Base-by-base conservation (phyloP, 2,888 invertebrate species). In the Sialis lutaria region DNA sequence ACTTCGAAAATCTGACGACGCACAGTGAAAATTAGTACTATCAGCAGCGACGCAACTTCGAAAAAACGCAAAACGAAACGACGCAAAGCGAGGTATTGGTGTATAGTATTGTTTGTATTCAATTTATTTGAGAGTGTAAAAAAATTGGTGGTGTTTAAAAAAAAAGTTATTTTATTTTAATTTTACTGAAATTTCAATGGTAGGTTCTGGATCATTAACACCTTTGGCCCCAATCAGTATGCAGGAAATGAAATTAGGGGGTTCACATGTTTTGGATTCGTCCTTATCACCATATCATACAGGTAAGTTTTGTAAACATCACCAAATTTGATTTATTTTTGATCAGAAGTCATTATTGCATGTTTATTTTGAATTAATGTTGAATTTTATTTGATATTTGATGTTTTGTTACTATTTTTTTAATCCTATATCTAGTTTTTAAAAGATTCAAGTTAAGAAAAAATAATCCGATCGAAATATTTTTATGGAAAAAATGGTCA, bases 201-300 rank as follows among this genome's bases (percentile, higher is more conserved):
- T 47, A 71, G 75, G 75, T 64, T 66, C 74, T 65, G 73, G 74
- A 64, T 73, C 79, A 54, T 67, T 82, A 65, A 78, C 81, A 57
- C 79, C 81, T 55, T 67, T 82, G 64, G 77, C 80, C 55, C 80
- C 82, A 55, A 76, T 82, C 64, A 77, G 73, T 64, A 79, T 81
- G 77, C 81, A 80, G 68, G 82, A 82, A 64, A 75, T 81, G 70
- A 82, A 81, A 72, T 69, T 79, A 58, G 75, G 73, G 63, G 67
- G 74, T 58, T 55, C 63, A 44, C 66, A 68, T 56, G 69, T 77
- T 54, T 68, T 79, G 65, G 79, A 81, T 55, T 74, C 75, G 55
- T 69, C 75, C 54, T 66, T 79, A 61, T 75, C 79, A 56, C 78
- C 80, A 53, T 80, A 79, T 62, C 77, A 78, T 62, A 72, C 79